A percentile compares a stretch with the other conserved stretches of the same genome.
Evolutionary conservation across 2,797 vertebrate genomes (phyloP).

Genomic region (Fistularia commersonii): DNA sequence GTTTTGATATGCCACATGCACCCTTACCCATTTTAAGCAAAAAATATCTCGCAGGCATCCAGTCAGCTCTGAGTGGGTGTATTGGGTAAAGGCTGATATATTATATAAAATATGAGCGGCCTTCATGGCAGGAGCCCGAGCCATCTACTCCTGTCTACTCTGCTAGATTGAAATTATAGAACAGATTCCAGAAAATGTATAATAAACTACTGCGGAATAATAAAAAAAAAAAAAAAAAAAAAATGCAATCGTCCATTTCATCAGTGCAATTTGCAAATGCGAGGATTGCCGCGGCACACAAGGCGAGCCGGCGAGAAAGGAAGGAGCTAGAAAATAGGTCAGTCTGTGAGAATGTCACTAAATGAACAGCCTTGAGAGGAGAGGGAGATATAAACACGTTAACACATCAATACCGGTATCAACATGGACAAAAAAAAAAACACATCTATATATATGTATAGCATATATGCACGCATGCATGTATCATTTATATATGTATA

Average conservation of each 20-base stretch:
- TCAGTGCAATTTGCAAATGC: background rate
- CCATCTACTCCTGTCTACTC: slow-evolving; percentile 3
- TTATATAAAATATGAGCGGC: slow-evolving; percentile 28
- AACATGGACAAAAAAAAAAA: no score
- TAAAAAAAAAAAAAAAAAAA: background rate
- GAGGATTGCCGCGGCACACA: slow-evolving; percentile 14
- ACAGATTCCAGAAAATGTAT: background rate
- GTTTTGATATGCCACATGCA: slow-evolving; percentile 36
- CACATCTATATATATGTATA: no score
- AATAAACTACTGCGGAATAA: background rate
- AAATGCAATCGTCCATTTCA: no score
- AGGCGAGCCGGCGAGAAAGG: slow-evolving; percentile 21
- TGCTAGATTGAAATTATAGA: slow-evolving; percentile 6
- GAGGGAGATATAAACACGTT: no score
- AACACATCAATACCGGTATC: slow-evolving; percentile 7
- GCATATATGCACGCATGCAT: no score
- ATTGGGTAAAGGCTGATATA: slow-evolving; percentile 10
- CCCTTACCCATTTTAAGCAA: slow-evolving; percentile 23
- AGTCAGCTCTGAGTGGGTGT: slow-evolving; percentile 32
- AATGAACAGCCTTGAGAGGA: no score
- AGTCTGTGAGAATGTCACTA: slow-evolving; percentile 31
- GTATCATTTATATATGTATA: no score
- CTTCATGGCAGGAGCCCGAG: slow-evolving; percentile 11
- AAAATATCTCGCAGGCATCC: slow-evolving; percentile 36
- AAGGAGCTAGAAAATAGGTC: slow-evolving; percentile 56